These are phyloP conservation scores for Laterallus jamaicensis DNA, from an alignment of 2,113 vertebrate genomes.

Conservation along the genomic window DNA sequence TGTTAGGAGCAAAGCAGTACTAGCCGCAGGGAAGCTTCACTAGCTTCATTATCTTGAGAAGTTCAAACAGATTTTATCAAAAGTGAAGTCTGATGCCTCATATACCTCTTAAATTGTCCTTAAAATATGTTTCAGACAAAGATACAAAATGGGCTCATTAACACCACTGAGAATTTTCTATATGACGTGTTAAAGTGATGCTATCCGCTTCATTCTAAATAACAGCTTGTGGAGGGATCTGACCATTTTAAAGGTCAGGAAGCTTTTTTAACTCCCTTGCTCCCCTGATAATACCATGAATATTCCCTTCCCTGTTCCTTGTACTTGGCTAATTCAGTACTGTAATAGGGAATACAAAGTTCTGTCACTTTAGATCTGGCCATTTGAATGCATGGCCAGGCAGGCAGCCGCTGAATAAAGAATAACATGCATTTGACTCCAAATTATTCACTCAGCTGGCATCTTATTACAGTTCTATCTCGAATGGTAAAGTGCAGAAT, in stretches of 20 bases:
- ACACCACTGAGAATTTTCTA: background rate
- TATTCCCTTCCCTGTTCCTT: background rate
- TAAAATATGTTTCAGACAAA: background rate
- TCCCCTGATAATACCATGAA: background rate
- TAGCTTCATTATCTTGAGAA: background rate
- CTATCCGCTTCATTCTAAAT: background rate
- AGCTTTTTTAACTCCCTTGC: background rate
- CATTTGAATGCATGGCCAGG: conserved; percentile 36
- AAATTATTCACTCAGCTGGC: conserved; percentile 28
- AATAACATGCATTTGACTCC: background rate
- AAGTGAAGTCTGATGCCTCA: background rate
- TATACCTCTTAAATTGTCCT: background rate
- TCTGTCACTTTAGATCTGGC: conserved; percentile 29
- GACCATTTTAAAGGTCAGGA: background rate
- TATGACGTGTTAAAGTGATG: background rate
- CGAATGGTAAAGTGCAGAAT: background rate
- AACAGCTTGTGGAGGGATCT: background rate
- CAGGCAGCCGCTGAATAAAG: conserved; percentile 4
- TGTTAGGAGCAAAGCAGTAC: background rate
- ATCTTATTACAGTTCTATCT: conserved; percentile 8
- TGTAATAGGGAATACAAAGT: background rate
- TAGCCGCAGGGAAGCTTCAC: background rate
- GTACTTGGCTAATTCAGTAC: background rate
- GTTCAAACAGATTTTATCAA: background rate
- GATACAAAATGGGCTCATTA: background rate